Conservation (phyloP, 2,797 vertebrate genomes). For the Muraenolepis orangiensis region DNA sequence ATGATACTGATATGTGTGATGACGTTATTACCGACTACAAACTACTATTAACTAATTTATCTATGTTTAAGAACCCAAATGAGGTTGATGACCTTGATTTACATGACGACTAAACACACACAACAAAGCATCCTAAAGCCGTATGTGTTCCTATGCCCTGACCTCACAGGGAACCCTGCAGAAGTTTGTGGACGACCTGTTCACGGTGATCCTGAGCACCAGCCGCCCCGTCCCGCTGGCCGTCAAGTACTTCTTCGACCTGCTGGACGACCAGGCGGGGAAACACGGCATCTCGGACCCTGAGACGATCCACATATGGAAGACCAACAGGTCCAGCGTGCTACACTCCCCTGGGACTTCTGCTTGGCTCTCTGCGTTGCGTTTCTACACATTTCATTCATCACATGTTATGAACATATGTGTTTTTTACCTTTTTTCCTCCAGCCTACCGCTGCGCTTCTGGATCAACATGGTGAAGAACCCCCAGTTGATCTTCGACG, state of each 20-base stretch:
- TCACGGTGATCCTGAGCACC: conserved; percentile 94
- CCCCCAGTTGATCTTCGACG: conserved; percentile 96
- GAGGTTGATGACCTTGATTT: no score
- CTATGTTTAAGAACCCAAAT: no score
- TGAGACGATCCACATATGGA: conserved; percentile 98
- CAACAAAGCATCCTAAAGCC: not conserved
- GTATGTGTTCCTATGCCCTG: not conserved
- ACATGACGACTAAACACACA: no score
- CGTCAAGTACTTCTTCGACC: conserved; percentile 97
- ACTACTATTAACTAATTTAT: no score
- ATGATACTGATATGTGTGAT: no score
- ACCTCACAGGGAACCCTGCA: conserved; percentile 88
- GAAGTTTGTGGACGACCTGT: conserved; percentile 96
- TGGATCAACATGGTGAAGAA: conserved; percentile 99
- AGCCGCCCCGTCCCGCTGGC: conserved; percentile 90
- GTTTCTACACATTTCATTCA: no score
- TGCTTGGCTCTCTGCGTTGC: no score
- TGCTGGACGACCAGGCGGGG: conserved; percentile 90
- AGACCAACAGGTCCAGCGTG: conserved; percentile 96
- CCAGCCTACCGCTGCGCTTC: conserved; percentile 91
- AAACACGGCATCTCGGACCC: conserved; percentile 87
- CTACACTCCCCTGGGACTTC: no score
- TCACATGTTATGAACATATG: not conserved
- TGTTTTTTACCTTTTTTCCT: conserved; percentile 1
- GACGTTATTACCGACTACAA: no score